Evolutionary conservation across 2,888 invertebrate genomes (phyloP).

Genomic region (Epirrhoe alternata): DNA sequence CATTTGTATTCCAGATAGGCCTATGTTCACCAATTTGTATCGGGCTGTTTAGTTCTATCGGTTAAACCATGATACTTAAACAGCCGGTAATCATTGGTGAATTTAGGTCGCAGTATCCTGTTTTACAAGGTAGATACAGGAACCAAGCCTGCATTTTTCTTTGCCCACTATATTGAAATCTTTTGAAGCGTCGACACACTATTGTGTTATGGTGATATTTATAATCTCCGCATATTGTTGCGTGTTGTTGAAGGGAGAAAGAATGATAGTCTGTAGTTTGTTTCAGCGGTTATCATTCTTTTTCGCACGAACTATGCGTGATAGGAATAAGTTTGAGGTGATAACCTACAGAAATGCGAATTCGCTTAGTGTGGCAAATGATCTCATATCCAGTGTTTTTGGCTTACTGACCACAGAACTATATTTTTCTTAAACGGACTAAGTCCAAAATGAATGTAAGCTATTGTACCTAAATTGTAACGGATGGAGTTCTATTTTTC

Average conservation of each 20-base stretch:
- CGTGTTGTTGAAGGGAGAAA: too few species aligned
- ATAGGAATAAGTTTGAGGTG: too few species aligned
- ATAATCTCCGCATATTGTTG: too few species aligned
- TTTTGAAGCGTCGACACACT: background rate
- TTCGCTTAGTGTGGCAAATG: slow-evolving; percentile 29
- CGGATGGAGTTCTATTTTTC: slow-evolving; percentile 41
- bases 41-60: background rate
- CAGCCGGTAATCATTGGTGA: background rate
- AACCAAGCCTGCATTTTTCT: slow-evolving; percentile 23
- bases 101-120: background rate
- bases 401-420: slow-evolving; percentile 33
- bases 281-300: too few species aligned
- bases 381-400: slow-evolving; percentile 41
- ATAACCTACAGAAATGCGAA: slow-evolving; percentile 1
- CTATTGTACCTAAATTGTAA: slow-evolving; percentile 47
- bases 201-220: background rate
- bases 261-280: too few species aligned
- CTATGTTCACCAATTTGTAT: background rate
- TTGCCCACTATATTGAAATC: background rate
- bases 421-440: slow-evolving; percentile 31
- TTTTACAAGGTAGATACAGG: slow-evolving; percentile 24
- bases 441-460: slow-evolving; percentile 38
- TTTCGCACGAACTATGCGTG: too few species aligned
- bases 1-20: slow-evolving; percentile 3
- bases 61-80: background rate